Evolutionary conservation across 2,888 invertebrate genomes (phyloP).

Genomic region (Leucoma salicis): DNA sequence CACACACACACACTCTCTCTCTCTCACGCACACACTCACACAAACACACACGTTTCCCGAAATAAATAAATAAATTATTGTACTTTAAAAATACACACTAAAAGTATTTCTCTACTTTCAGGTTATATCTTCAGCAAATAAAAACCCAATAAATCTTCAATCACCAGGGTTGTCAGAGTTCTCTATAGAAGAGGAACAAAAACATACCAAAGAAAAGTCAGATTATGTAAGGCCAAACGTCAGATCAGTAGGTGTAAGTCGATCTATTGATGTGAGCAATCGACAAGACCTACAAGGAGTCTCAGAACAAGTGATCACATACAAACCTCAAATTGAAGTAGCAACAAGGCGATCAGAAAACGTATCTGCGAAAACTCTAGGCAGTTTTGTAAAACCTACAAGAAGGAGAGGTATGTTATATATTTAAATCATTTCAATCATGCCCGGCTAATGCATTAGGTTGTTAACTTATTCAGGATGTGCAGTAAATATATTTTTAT

Average conservation of each 20-base stretch:
- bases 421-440: background rate
- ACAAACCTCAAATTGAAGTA: constrained; percentile 2
- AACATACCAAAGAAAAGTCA: background rate
- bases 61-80: background rate
- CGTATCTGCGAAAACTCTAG: constrained; percentile 9
- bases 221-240: background rate
- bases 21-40: too few relatives aligned
- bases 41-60: too few relatives aligned
- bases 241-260: constrained; percentile 2
- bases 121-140: constrained; percentile 21
- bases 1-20: too few relatives aligned
- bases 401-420: constrained; percentile 7
- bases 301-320: constrained; percentile 1
- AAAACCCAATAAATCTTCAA: constrained; percentile 9
- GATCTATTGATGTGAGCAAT: constrained; percentile 1
- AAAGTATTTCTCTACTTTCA: constrained; percentile 13
- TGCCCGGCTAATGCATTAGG: background rate
- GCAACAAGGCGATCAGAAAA: constrained; percentile 10
- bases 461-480: background rate
- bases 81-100: too few relatives aligned
- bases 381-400: constrained; percentile 4
- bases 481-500: too few relatives aligned
- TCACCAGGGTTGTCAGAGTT: background rate
- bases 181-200: constrained; percentile 1
- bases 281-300: background rate